Evolutionary conservation across 1,140 invertebrate genomes (phyloP), one percentile per base, ranked within the genome.

Genomic region (Mycetomoellerius zeteki): DNA sequence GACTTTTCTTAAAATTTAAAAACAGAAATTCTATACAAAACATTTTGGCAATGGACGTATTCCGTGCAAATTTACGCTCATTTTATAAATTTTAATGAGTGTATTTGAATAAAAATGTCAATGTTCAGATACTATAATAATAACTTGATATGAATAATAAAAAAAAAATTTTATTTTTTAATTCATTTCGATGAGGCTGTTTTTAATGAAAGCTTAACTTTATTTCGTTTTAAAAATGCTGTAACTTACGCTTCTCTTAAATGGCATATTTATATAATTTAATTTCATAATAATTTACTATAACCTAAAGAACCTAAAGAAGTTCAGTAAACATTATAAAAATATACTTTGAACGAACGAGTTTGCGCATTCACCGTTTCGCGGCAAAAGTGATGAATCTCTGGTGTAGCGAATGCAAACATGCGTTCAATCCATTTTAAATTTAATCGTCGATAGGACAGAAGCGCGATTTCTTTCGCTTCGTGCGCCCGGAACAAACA

Each of bases 391-490:
- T 33, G 62, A 47, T 21, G 16, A 54, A 30, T 77, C 37, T 62
- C 24, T 8, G n/a, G 30, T 50, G 19, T 27, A n/a, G 65, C 80
- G 24, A 73, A 21, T 21, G 54, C 80, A 33, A 43, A 30, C 78
- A 8, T 19, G 7, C 69, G 21, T 60, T 69, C 47, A 69, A 69
- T 54, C 64, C 43, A 33, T 47, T 84, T 60, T 60, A 47, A 60
- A 75, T 84, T 73, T 75, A 75, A 75, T 84, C 80, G 69, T 60
- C 69, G 27, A 73, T 71, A 33, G 78, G n/a, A 73, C 80, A 72
- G 80, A 73, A 60, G 80, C 69, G 24, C 69, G 33, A 81, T 56
- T 81, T 71, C 78, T 69, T 71, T 56, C 78, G 80, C 69, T 62
- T 75, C 47, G 80, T 60, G 56, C 30, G 54, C 56, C 43, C 80